Percentiles rank a stretch among this genome's conserved stretches.
Conservation (phyloP, 2,888 invertebrate genomes). For the Ethmia dodecea region DNA sequence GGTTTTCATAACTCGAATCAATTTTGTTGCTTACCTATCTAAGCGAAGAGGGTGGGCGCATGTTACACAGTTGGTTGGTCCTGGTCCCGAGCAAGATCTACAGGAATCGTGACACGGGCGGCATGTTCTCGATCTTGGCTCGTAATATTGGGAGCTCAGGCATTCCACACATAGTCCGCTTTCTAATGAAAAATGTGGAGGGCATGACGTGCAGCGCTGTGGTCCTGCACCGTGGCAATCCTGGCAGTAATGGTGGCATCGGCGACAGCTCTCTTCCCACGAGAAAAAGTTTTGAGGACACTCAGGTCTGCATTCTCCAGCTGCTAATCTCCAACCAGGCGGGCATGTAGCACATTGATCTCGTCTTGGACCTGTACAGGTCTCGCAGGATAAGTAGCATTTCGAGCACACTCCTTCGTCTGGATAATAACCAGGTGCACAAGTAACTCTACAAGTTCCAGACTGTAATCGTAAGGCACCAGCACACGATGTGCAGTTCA, state of each 20-base stretch:
- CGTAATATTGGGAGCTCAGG: conserved; percentile 85
- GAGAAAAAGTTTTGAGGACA: conserved; percentile 92
- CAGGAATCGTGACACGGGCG: conserved; percentile 84
- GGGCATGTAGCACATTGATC: conserved; percentile 92
- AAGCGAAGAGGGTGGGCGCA: conserved; percentile 83
- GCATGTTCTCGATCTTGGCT: conserved; percentile 82
- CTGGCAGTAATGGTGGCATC: conserved; percentile 92
- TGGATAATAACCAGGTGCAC: conserved; percentile 89
- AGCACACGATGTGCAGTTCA: conserved; percentile 88
- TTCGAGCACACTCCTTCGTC: conserved; percentile 90
- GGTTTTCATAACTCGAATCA: conserved; percentile 4
- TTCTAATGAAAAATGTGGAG: conserved; percentile 83
- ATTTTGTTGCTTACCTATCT: conserved; percentile 67
- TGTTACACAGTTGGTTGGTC: conserved; percentile 83
- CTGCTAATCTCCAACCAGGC: conserved; percentile 86
- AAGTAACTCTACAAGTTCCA: conserved; percentile 88
- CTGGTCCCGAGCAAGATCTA: conserved; percentile 83
- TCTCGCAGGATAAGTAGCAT: conserved; percentile 90
- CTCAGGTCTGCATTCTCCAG: conserved; percentile 89
- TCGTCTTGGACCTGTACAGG: conserved; percentile 88
- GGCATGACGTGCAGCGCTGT: conserved; percentile 84
- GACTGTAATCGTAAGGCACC: conserved; percentile 87
- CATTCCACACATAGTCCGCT: conserved; percentile 86
- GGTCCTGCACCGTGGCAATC: conserved; percentile 91
- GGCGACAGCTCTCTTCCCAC: conserved; percentile 88